phyloP scores from a whole-genome alignment of 23 tunicate genomes.

The Trididemnum nubilum region DNA sequence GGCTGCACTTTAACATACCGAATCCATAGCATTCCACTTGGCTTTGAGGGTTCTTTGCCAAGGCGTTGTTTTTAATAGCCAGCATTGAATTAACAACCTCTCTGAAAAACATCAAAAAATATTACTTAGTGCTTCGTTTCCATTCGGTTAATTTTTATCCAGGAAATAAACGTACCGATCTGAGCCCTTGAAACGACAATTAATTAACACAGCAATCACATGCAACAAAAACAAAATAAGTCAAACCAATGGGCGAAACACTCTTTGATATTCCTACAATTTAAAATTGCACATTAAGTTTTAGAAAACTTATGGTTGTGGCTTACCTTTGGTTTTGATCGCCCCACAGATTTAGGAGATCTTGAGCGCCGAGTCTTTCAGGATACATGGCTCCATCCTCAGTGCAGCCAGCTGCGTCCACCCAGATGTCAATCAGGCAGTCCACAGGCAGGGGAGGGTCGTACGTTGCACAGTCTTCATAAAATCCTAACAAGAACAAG shows the following conservation, averaged over 20 bases:
- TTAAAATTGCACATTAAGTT: too few species aligned
- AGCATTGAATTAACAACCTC: neutral
- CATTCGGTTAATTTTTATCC: too few species aligned
- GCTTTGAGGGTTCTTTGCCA: neutral
- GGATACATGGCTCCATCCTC: slow-evolving; percentile 1
- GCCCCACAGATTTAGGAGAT: neutral
- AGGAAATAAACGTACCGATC: too few species aligned
- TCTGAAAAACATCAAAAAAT: neutral
- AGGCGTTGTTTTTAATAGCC: neutral
- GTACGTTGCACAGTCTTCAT: neutral
- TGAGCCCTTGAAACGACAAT: too few species aligned
- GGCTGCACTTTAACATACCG: neutral
- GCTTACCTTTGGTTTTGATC: slow-evolving; percentile 4
- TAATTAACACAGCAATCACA: too few species aligned
- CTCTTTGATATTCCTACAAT: too few species aligned
- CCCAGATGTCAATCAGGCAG: slow-evolving; percentile 1
- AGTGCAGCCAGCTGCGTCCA: slow-evolving; percentile 9
- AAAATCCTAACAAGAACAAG: neutral
- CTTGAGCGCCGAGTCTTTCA: neutral
- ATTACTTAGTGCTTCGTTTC: neutral
- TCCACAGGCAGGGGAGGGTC: slow-evolving; percentile 11
- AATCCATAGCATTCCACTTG: slow-evolving; percentile 1
- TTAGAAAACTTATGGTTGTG: too few species aligned
- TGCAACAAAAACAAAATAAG: too few species aligned
- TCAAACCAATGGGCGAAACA: too few species aligned